Conservation (phyloP, 2,113 vertebrate species). For the Apistogramma diplotaenia region DNA sequence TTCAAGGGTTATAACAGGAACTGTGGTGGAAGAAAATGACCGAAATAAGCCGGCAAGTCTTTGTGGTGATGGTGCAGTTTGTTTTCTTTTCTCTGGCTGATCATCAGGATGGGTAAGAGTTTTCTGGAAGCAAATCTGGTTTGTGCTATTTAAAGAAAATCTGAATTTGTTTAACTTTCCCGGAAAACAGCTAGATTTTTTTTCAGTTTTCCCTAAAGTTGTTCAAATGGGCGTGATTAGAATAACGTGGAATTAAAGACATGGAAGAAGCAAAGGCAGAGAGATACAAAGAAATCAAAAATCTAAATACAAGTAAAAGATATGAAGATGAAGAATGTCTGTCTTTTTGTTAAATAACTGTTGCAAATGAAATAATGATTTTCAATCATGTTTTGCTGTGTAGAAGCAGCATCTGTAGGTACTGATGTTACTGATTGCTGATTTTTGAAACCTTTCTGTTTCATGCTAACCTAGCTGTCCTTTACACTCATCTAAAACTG, state of each 20-base stretch:
- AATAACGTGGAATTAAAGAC: not conserved
- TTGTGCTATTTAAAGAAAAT: not conserved
- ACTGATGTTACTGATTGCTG: no score
- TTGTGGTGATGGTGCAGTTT: constrained; percentile 29
- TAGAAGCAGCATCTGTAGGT: no score
- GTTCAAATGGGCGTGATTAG: not conserved
- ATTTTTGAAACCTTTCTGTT: not conserved
- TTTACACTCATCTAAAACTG: not conserved
- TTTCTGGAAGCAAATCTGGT: not conserved
- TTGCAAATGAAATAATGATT: no score
- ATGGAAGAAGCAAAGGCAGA: not conserved
- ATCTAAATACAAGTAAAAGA: not conserved
- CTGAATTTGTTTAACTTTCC: not conserved
- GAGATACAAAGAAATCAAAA: not conserved
- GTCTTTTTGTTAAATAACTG: not conserved
- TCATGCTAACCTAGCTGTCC: not conserved
- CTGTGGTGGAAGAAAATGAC: constrained; percentile 49
- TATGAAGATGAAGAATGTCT: not conserved
- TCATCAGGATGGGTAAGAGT: constrained; percentile 51
- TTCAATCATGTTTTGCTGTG: not conserved
- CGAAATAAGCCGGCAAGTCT: constrained; percentile 5
- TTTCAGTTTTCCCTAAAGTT: not conserved
- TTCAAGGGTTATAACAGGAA: not conserved
- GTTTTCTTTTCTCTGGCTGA: constrained; percentile 38
- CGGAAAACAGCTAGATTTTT: not conserved